Base-by-base conservation (phyloP, 2,888 invertebrate genomes). In the Arctia plantaginis region DNA sequence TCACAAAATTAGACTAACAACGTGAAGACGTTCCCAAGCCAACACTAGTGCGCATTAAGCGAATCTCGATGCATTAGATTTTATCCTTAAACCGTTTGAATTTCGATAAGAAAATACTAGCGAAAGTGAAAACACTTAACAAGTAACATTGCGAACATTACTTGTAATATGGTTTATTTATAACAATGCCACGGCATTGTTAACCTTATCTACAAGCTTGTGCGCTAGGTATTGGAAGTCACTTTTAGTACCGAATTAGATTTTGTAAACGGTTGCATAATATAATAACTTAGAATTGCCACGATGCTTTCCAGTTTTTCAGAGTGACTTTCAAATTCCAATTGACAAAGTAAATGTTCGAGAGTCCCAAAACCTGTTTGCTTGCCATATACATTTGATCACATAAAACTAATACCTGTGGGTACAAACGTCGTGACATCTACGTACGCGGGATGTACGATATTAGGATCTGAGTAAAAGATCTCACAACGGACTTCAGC, bases 401-500 rank as follows among this genome's bases (percentile, higher is more conserved):
- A 30, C n/a, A 33, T 44, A 41, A 33, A 41, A 55, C 64, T 20
- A 72, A 76, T 87, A 91, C 92, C 90, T 84, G 88, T 72, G 23
- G 80, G 80, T 47, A 80, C 66, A 62, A 87, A 90, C 4, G 55
- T 55, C 33, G 79, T n/a, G 0, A 70, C 51, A 59, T 73, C 85
- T 30, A 83, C 59, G 78, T 88, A 93, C 2, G 84, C 86, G 27
- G 87, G 88, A 70, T 93, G 90, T 4, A 87, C 73, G 62, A 93
- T 79, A 74, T 87, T 83, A 23, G 80, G 73, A 80, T 92, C 85
- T 1, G 72, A 69, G 77, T 85, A 94, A 74, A 87, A 85, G 3
- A 95, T 85, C 69, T 92, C 91, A 84, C 95, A 95, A 71, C 85
- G 84, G 59, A 94, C 81, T 55, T 89, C 87, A 0, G 82, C 84